Percentiles rank a stretch among this genome's conserved stretches.
Conservation (phyloP, 2,797 vertebrate genomes). For the Calcarius lapponicus region DNA sequence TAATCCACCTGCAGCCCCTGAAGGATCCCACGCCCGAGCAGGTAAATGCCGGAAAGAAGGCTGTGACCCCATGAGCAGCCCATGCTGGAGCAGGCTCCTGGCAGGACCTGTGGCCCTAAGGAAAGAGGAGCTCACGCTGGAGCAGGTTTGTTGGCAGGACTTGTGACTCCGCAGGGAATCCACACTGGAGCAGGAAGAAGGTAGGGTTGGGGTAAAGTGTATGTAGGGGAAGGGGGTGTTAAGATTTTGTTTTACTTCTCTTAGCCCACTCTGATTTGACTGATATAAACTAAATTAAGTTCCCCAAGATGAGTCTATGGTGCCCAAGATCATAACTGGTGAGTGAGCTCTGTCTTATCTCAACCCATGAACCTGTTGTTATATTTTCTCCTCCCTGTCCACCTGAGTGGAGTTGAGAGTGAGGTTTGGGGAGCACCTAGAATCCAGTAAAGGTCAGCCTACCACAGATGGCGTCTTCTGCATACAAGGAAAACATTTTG, state of each 20-base stretch:
- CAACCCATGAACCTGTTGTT: too few species aligned
- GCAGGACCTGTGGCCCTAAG: not conserved
- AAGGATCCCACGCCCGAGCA: not conserved
- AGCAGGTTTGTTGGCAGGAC: not conserved
- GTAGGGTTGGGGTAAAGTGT: not conserved
- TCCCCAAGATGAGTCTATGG: not conserved
- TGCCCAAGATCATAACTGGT: not conserved
- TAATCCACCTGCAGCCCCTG: not conserved
- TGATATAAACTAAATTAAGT: not conserved
- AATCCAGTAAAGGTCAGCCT: not conserved
- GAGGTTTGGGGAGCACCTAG: not conserved
- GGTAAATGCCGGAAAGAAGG: not conserved
- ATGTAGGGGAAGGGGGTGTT: accelerated
- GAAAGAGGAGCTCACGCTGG: not conserved
- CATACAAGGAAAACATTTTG: not conserved
- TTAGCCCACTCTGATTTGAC: not conserved
- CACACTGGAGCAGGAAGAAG: not conserved
- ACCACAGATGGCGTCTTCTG: not conserved
- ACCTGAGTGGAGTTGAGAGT: not conserved
- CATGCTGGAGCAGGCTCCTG: not conserved
- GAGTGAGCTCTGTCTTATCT: not conserved
- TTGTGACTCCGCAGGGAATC: not conserved
- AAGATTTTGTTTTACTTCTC: not conserved
- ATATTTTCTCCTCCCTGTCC: not conserved
- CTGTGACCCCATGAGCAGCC: not conserved